Evolutionary conservation across 64 coral and sea anemone species (phyloP).

Genomic region (Cladopsammia gracilis): DNA sequence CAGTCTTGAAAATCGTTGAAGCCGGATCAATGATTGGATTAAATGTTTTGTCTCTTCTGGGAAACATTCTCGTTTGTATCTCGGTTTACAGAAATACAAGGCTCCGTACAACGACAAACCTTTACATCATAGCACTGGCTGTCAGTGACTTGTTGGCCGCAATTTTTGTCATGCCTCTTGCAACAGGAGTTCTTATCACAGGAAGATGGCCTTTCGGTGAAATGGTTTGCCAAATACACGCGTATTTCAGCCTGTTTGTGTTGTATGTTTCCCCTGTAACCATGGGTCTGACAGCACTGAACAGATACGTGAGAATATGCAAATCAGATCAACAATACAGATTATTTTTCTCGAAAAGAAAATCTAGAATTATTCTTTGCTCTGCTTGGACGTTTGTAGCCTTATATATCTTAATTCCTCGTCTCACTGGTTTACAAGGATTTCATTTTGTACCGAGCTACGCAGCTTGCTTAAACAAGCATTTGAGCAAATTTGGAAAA

Average conservation of each 20-base stretch:
- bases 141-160: not conserved
- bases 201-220: not conserved
- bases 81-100: not conserved
- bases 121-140: not conserved
- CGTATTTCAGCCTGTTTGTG: not conserved
- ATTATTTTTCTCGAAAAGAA: not conserved
- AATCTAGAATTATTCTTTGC: not conserved
- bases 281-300: not conserved
- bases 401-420: not conserved
- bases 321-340: not conserved
- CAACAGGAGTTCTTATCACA: not conserved
- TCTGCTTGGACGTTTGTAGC: not conserved
- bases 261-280: not conserved
- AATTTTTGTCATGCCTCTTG: not conserved
- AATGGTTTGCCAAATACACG: not conserved
- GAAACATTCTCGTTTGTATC: not conserved
- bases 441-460: not conserved
- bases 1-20: not conserved
- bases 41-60: not conserved
- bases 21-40: not conserved
- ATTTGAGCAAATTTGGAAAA: not conserved
- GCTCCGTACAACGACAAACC: not conserved
- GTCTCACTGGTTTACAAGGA: not conserved
- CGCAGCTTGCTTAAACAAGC: not conserved
- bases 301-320: not conserved